Percentiles rank a stretch among this genome's conserved stretches.
phyloP scores from a whole-genome alignment of 2,888 invertebrate genomes.

The Nomada fabriciana region DNA sequence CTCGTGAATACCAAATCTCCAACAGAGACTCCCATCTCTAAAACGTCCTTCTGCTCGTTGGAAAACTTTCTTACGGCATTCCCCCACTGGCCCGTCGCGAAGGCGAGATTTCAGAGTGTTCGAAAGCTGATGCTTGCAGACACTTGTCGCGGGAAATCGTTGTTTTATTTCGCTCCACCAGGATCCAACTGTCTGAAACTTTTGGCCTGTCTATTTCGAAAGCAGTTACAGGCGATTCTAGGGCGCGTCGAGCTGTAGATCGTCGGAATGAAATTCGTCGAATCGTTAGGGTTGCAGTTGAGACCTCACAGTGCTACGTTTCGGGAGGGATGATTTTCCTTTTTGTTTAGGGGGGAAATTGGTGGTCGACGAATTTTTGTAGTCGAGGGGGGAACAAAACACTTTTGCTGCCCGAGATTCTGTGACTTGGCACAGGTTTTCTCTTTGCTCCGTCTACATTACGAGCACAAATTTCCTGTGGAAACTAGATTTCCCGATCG shows the following conservation, averaged over 20 bases:
- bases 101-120: slow-evolving; percentile 17
- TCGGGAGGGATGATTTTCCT: neutral
- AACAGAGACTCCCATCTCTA: slow-evolving; percentile 5
- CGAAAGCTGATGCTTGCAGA: slow-evolving; percentile 6
- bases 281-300: neutral
- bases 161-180: slow-evolving; percentile 12
- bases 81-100: too few species aligned
- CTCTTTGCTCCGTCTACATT: neutral
- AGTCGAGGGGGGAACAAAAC: neutral
- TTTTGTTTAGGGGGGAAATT: too few species aligned
- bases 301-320: neutral
- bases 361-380: too few species aligned
- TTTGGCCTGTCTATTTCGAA: neutral
- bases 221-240: neutral
- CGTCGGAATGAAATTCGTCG: neutral
- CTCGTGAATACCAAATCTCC: slow-evolving; percentile 51
- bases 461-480: slow-evolving; percentile 48
- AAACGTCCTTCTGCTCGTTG: neutral
- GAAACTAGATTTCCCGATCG: slow-evolving; percentile 57
- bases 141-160: slow-evolving; percentile 15
- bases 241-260: neutral
- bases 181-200: neutral
- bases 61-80: slow-evolving; percentile 24
- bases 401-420: neutral
- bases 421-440: neutral